These are phyloP conservation scores for Tetraodon nigroviridis DNA, from an alignment of 2,113 vertebrate genomes.

Conservation along the genomic window DNA sequence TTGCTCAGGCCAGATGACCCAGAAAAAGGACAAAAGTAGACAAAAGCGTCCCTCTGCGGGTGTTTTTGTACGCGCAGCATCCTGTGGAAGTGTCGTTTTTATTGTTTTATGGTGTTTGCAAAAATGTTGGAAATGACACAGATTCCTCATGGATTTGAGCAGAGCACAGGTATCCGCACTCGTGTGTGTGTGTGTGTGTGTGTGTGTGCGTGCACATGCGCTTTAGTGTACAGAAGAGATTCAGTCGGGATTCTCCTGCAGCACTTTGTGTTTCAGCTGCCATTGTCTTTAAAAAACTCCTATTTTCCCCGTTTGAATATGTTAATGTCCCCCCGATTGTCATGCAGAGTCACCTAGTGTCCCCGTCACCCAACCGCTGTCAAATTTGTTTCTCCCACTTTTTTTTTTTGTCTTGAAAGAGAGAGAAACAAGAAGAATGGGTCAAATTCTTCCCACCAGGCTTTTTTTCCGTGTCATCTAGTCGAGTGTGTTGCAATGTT, in stretches of 20 bases:
- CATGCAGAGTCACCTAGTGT: conserved; percentile 70
- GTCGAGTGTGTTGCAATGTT: conserved; percentile 65
- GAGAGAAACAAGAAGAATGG: conserved; percentile 20
- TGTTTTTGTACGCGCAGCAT: conserved; percentile 3
- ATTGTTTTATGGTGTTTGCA: conserved; percentile 73
- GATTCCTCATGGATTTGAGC: conserved; percentile 53
- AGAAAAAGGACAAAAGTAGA: conserved; percentile 11
- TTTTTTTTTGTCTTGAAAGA: conserved; percentile 1
- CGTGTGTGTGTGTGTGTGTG: neutral
- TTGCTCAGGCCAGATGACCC: conserved; percentile 5
- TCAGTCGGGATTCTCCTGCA: conserved; percentile 43
- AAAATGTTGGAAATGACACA: conserved; percentile 54
- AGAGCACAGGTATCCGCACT: conserved; percentile 2
- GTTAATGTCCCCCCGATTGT: conserved; percentile 67
- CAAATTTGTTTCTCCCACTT: conserved; percentile 16
- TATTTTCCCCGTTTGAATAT: conserved; percentile 71
- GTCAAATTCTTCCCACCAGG: conserved; percentile 27
- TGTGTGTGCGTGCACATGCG: conserved; percentile 8
- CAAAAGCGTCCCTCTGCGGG: conserved; percentile 7
- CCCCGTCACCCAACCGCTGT: conserved; percentile 32
- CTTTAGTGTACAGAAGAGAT: conserved; percentile 42
- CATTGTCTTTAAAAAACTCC: conserved; percentile 66
- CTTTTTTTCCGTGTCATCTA: conserved; percentile 43
- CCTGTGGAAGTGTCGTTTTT: conserved; percentile 53
- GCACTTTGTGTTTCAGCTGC: conserved; percentile 60